phyloP scores from a whole-genome alignment of 2,113 vertebrate genomes.

The Podarcis cretensis region DNA sequence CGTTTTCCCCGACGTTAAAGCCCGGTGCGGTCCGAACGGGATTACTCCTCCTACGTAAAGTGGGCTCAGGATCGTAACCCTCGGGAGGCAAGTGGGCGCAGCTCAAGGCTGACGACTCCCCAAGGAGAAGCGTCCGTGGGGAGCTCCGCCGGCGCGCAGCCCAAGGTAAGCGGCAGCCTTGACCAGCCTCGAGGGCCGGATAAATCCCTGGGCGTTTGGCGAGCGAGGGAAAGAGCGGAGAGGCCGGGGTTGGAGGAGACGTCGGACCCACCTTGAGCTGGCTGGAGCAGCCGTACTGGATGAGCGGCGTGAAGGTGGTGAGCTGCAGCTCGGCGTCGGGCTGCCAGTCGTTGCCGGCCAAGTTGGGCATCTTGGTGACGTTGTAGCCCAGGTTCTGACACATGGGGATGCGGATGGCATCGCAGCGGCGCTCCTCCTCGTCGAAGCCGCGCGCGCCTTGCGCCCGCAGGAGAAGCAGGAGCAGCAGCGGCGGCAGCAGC shows the following conservation, averaged over 20 bases:
- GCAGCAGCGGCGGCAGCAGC: background rate
- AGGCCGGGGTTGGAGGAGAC: background rate
- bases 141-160: background rate
- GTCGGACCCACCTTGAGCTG: slow-evolving; percentile 89
- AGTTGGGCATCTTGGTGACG: slow-evolving; percentile 98
- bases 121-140: background rate
- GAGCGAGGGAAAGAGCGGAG: background rate
- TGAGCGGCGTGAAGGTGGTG: slow-evolving; percentile 96
- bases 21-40: background rate
- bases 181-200: background rate
- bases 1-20: background rate
- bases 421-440: slow-evolving; percentile 94
- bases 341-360: slow-evolving; percentile 96
- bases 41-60: background rate
- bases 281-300: slow-evolving; percentile 98
- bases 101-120: background rate
- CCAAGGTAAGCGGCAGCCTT: background rate
- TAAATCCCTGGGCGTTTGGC: background rate
- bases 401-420: slow-evolving; percentile 97
- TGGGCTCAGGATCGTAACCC: background rate
- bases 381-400: slow-evolving; percentile 98
- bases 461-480: slow-evolving; percentile 45
- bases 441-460: slow-evolving; percentile 78
- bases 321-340: slow-evolving; percentile 96
- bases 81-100: background rate